Conservation (phyloP, 2,888 invertebrate genomes). For the Oligia fasciuncula region DNA sequence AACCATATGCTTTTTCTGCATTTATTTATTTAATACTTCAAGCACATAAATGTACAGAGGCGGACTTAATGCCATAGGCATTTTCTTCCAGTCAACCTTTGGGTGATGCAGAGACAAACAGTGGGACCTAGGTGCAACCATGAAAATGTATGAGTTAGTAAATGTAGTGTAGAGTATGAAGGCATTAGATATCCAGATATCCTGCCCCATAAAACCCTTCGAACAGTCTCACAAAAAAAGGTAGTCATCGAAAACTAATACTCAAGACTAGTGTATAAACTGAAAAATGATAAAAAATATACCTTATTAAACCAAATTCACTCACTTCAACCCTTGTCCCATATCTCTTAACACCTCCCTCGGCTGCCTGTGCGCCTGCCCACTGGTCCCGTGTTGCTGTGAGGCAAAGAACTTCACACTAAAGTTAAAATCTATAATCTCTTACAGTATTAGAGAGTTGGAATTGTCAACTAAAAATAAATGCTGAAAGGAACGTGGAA, state of each 20-base stretch:
- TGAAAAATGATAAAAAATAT: not conserved
- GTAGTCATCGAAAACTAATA: no score
- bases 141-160: not conserved
- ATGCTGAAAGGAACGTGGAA: constrained; percentile 21
- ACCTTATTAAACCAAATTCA: constrained; percentile 61
- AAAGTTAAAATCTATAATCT: constrained; percentile 54
- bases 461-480: constrained; percentile 24
- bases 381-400: constrained; percentile 92
- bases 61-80: no score
- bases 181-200: no score
- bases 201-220: no score
- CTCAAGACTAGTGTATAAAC: not conserved
- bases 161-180: not conserved
- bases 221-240: no score
- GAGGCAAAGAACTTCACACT: constrained; percentile 54
- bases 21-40: no score
- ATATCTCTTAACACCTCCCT: constrained; percentile 97
- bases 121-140: no score
- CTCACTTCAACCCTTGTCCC: constrained; percentile 98
- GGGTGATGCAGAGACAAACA: no score
- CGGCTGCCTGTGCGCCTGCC: constrained; percentile 94
- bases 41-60: no score
- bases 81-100: no score
- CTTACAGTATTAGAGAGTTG: constrained; percentile 11
- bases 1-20: not conserved